Evolutionary conservation across 2,888 invertebrate species (phyloP).

Genomic region (Physocephala rufipes): DNA sequence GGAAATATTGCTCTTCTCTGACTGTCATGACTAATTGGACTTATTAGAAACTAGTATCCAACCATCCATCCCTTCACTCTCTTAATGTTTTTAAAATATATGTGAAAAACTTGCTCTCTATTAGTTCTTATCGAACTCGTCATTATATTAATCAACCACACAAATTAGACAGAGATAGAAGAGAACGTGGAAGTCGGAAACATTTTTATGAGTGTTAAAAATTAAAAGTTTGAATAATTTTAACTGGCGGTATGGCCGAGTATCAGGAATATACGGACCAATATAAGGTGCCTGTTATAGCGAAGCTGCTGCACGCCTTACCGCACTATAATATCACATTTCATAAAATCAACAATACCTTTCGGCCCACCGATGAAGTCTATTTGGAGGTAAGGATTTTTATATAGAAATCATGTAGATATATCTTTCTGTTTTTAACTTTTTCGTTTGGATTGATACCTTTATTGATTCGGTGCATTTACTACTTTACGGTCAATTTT

Average conservation of each 20-base stretch:
- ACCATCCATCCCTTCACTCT: too few relatives aligned
- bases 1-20: too few relatives aligned
- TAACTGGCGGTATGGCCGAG: conserved; percentile 56
- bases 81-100: too few relatives aligned
- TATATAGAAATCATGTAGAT: neutral
- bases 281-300: conserved; percentile 85
- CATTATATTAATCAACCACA: too few relatives aligned
- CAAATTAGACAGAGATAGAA: too few relatives aligned
- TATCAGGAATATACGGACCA: conserved; percentile 71
- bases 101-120: too few relatives aligned
- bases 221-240: neutral
- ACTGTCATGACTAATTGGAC: too few relatives aligned
- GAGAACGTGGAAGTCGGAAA: neutral
- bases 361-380: conserved; percentile 87
- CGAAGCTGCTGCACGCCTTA: conserved; percentile 86
- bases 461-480: neutral
- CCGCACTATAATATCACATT: conserved; percentile 93
- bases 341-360: conserved; percentile 89
- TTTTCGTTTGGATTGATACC: neutral
- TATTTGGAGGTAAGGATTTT: conserved; percentile 81
- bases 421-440: too few relatives aligned
- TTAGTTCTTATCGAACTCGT: too few relatives aligned
- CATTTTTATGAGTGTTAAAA: neutral
- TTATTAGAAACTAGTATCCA: too few relatives aligned
- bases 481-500: neutral